phyloP scores from a whole-genome alignment of 2,797 vertebrate genomes.

The Rhinoraja longicauda region DNA sequence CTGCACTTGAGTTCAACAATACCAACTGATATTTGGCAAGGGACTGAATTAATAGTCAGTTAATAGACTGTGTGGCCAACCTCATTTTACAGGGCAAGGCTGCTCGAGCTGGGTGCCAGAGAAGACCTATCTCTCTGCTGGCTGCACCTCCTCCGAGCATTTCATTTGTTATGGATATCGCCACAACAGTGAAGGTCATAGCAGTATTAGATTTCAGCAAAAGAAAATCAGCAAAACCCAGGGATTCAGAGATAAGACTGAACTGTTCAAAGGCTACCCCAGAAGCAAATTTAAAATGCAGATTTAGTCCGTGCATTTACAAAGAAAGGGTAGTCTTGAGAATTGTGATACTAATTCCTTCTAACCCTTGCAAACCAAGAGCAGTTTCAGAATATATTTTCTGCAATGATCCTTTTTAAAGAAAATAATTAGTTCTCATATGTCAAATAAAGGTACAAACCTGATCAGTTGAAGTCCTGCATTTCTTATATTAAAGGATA shows the following conservation, averaged over 20 bases:
- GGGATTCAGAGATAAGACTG: background rate
- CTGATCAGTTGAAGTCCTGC: background rate
- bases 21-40: background rate
- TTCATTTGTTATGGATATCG: background rate
- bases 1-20: background rate
- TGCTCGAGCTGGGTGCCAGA: background rate
- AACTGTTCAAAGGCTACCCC: background rate
- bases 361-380: background rate
- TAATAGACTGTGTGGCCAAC: background rate
- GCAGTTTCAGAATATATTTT: background rate
- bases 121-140: background rate
- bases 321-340: constrained; percentile 2
- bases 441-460: background rate
- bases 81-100: background rate
- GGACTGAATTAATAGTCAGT: background rate
- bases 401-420: background rate
- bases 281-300: constrained; percentile 10
- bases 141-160: background rate
- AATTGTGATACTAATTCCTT: constrained; percentile 3
- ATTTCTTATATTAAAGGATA: background rate
- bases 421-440: background rate
- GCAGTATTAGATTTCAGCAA: background rate
- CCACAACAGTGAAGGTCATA: background rate
- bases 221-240: background rate
- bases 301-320: background rate